Percentiles rank a stretch among this genome's conserved stretches.
These are phyloP conservation scores for Drosophila repletoides DNA, from an alignment of 1,140 invertebrate species.

Conservation along the genomic window DNA sequence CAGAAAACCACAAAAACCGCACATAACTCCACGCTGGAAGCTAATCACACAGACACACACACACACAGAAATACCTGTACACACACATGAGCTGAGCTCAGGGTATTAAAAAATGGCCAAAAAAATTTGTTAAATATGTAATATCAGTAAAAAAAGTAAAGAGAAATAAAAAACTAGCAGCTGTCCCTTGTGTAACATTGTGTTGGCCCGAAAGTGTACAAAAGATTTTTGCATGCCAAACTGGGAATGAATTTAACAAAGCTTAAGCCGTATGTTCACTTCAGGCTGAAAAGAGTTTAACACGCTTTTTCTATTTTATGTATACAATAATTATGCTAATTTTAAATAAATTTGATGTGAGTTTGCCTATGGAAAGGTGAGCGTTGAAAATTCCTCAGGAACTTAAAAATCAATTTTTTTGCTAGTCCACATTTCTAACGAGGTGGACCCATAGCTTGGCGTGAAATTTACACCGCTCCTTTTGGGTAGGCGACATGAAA, in stretches of 20 bases:
- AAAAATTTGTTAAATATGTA: conserved; percentile 34
- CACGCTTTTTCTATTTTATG: too few species aligned
- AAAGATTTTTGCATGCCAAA: conserved; percentile 46
- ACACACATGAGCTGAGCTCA: background rate
- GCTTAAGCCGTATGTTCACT: too few species aligned
- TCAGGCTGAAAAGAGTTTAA: too few species aligned
- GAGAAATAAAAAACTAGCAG: conserved; percentile 31
- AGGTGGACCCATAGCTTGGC: too few species aligned
- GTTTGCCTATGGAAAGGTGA: too few species aligned
- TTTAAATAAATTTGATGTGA: too few species aligned
- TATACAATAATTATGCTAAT: too few species aligned
- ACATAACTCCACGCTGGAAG: conserved; percentile 49
- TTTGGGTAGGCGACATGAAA: conserved; percentile 53
- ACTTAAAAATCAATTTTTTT: too few species aligned
- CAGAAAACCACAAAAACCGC: conserved; percentile 48
- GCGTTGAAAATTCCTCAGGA: too few species aligned
- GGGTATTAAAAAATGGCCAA: background rate
- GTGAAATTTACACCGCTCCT: conserved; percentile 59
- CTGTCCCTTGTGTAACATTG: conserved; percentile 1
- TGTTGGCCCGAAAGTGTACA: conserved; percentile 52
- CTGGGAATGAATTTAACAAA: conserved; percentile 65
- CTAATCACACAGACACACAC: conserved; percentile 33
- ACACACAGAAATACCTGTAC: background rate
- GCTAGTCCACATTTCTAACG: too few species aligned
- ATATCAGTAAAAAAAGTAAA: conserved; percentile 12